phyloP scores from a whole-genome alignment of 2,113 vertebrate genomes.

The Syngnathus floridae region DNA sequence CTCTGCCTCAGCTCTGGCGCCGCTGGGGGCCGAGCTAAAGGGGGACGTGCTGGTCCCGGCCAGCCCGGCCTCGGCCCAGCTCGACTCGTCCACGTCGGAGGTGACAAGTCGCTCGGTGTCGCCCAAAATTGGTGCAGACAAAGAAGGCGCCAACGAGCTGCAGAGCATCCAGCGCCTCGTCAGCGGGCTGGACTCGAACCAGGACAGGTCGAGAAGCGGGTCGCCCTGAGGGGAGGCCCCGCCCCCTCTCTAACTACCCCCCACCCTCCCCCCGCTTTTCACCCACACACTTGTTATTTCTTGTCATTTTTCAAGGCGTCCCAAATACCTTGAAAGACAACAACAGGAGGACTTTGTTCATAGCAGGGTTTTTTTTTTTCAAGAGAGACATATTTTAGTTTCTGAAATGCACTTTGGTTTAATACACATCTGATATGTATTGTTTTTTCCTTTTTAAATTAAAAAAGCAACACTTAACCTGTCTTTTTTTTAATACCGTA shows the following conservation, averaged over 20 bases:
- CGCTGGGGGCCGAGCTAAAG: slow-evolving; percentile 70
- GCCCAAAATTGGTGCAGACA: slow-evolving; percentile 83
- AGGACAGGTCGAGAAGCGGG: slow-evolving; percentile 83
- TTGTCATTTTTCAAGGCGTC: slow-evolving; percentile 28
- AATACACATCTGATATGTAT: slow-evolving; percentile 59
- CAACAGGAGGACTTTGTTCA: slow-evolving; percentile 46
- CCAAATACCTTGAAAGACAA: slow-evolving; percentile 32
- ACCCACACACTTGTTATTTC: slow-evolving; percentile 25
- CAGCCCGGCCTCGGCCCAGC: slow-evolving; percentile 76
- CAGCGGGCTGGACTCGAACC: slow-evolving; percentile 88
- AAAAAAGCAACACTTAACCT: slow-evolving; percentile 60
- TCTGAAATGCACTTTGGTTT: slow-evolving; percentile 79
- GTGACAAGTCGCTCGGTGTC: slow-evolving; percentile 88
- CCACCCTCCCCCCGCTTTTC: not conserved
- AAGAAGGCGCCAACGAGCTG: slow-evolving; percentile 87
- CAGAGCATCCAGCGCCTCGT: slow-evolving; percentile 96
- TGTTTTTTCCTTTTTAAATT: slow-evolving; percentile 45
- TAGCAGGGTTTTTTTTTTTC: slow-evolving; percentile 51
- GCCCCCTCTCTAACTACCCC: no score
- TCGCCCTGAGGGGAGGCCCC: slow-evolving; percentile 75
- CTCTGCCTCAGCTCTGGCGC: slow-evolving; percentile 73
- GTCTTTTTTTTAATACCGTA: slow-evolving; percentile 68
- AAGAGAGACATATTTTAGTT: slow-evolving; percentile 56
- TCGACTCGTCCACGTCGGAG: slow-evolving; percentile 86
- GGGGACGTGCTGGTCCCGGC: slow-evolving; percentile 63